Percentiles rank a stretch among this genome's conserved stretches.
phyloP scores from a whole-genome alignment of 1,140 invertebrate genomes.

The Drosophila nikananu region DNA sequence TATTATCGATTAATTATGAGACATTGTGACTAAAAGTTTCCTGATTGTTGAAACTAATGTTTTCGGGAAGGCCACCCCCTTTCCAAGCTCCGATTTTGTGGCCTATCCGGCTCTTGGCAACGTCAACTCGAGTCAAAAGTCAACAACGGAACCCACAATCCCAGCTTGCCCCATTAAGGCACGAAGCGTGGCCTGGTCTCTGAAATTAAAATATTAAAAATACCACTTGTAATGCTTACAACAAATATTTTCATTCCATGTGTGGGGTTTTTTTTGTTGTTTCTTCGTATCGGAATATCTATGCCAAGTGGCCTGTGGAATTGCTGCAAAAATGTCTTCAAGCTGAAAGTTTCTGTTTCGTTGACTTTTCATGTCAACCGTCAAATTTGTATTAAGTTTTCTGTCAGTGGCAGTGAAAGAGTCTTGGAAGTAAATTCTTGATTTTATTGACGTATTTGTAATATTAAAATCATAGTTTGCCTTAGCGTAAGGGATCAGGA shows the following conservation, averaged over 20 bases:
- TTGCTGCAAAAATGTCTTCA: slow-evolving; percentile 48
- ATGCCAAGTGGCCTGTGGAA: slow-evolving; percentile 41
- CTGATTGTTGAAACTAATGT: neutral
- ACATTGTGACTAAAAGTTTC: neutral
- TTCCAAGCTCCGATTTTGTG: slow-evolving; percentile 12
- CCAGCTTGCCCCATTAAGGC: slow-evolving; percentile 41
- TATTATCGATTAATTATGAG: slow-evolving; percentile 2
- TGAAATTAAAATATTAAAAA: slow-evolving; percentile 52
- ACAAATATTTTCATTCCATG: slow-evolving; percentile 24
- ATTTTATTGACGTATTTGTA: neutral
- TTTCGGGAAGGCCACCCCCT: neutral
- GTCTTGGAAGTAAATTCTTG: slow-evolving; percentile 1
- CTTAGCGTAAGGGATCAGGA: too few relatives aligned
- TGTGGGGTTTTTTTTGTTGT: slow-evolving; percentile 14
- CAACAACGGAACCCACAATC: slow-evolving; percentile 28
- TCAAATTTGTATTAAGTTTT: slow-evolving; percentile 23
- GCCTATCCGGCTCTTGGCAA: slow-evolving; percentile 35
- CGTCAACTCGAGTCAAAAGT: slow-evolving; percentile 31
- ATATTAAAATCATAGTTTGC: neutral
- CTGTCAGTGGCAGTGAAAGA: slow-evolving; percentile 5
- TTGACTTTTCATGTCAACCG: slow-evolving; percentile 50
- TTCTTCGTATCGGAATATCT: slow-evolving; percentile 32
- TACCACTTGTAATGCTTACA: slow-evolving; percentile 23
- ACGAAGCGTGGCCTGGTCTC: slow-evolving; percentile 44
- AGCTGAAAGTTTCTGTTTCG: slow-evolving; percentile 62